phyloP scores from a whole-genome alignment of 2,113 vertebrate genomes.

The Triplophysa rosa region DNA sequence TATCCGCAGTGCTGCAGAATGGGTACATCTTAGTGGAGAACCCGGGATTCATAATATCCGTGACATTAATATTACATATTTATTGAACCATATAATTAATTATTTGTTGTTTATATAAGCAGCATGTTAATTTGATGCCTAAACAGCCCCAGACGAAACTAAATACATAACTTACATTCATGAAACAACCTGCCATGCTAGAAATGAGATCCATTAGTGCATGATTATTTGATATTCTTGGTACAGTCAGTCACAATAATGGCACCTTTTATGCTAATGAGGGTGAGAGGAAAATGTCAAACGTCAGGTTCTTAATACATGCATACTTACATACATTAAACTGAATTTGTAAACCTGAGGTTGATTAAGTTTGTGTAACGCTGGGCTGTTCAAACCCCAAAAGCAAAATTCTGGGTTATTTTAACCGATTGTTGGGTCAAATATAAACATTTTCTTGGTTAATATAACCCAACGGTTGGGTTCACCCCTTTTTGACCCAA shows the following conservation, averaged over 20 bases:
- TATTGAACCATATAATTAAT: neutral
- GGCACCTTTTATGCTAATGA: conserved; percentile 17
- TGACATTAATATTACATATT: conserved; percentile 27
- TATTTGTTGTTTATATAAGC: conserved; percentile 3
- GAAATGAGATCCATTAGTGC: neutral
- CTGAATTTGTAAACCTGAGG: conserved; percentile 15
- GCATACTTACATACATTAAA: neutral
- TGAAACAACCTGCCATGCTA: too few species aligned
- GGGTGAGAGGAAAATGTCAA: conserved; percentile 16
- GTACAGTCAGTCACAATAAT: neutral
- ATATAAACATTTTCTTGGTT: too few species aligned
- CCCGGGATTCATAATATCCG: neutral
- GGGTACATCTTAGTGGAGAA: neutral
- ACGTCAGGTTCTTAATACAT: neutral
- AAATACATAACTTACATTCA: neutral
- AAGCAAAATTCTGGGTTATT: too few species aligned
- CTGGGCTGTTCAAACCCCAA: too few species aligned
- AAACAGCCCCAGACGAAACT: neutral
- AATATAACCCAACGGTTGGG: too few species aligned
- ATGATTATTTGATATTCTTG: neutral
- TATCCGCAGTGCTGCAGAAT: neutral
- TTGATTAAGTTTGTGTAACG: neutral
- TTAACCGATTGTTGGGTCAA: too few species aligned
- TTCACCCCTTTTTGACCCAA: too few species aligned
- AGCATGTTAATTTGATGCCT: neutral